A percentile compares a stretch with the other conserved stretches of the same genome.
phyloP scores from a whole-genome alignment of 2,113 vertebrate species.

The Trochalopteron elliotii region DNA sequence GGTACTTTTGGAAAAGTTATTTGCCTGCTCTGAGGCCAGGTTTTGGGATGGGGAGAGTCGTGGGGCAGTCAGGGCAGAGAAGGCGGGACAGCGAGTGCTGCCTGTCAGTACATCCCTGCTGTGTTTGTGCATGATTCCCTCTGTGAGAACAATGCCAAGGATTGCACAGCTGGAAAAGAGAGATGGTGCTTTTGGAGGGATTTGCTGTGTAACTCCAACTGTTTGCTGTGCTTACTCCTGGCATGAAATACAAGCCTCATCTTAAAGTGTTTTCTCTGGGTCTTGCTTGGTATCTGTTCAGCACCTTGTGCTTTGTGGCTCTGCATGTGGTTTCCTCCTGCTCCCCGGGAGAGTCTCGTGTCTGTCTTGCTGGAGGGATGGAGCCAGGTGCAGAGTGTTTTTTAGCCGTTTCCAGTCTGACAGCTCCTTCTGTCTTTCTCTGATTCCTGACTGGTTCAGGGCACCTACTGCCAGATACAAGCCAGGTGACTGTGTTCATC shows the following conservation, averaged over 20 bases:
- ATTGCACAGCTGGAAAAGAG: neutral
- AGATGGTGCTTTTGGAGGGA: neutral
- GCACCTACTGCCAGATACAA: no score
- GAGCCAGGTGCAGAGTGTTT: neutral
- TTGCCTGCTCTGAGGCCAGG: neutral
- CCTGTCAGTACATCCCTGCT: neutral
- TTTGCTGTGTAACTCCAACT: neutral
- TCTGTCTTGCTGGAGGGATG: neutral
- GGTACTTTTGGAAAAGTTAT: neutral
- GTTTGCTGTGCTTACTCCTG: neutral
- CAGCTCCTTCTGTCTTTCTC: neutral
- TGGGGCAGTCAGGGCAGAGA: neutral
- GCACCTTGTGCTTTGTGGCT: neutral
- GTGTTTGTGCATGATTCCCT: neutral
- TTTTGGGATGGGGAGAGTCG: neutral
- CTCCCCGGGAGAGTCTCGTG: accelerated
- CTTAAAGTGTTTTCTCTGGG: neutral
- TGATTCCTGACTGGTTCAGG: neutral
- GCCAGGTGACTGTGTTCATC: neutral
- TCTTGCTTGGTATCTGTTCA: neutral
- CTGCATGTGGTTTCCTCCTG: neutral
- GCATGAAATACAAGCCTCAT: neutral
- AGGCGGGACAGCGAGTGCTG: neutral
- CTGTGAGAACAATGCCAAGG: accelerated
- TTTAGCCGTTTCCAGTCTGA: accelerated